phyloP scores from a whole-genome alignment of 2,797 vertebrate species.

The Platalea minor region DNA sequence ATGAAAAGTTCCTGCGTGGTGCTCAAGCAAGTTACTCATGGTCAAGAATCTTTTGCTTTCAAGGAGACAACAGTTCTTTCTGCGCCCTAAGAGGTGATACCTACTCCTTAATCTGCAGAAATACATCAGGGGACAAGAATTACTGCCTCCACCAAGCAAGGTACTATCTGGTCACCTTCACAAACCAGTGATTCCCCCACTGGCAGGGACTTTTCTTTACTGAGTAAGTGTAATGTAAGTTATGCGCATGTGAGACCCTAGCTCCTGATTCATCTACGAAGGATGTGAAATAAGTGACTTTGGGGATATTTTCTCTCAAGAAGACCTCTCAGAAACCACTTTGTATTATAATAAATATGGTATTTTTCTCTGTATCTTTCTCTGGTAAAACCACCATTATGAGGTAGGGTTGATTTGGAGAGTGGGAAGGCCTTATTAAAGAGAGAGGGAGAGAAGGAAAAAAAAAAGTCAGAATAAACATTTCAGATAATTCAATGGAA shows the following conservation, averaged over 20 bases:
- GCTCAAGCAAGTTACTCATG: neutral
- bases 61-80: neutral
- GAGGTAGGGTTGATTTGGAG: neutral
- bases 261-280: neutral
- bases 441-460: neutral
- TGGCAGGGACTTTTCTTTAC: neutral
- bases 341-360: neutral
- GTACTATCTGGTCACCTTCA: neutral
- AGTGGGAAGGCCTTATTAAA: neutral
- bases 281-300: neutral
- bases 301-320: neutral
- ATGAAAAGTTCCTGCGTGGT: neutral
- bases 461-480: neutral
- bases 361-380: neutral
- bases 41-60: neutral
- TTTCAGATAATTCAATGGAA: neutral
- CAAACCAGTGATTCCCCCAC: neutral
- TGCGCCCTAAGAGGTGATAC: neutral
- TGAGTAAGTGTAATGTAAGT: neutral
- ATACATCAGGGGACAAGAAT: neutral
- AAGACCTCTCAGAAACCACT: neutral
- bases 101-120: neutral
- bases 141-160: neutral
- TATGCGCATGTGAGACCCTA: neutral
- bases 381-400: neutral